A percentile compares a stretch with the other conserved stretches of the same genome.
Evolutionary conservation across 2,797 vertebrate genomes (phyloP).

Genomic region (Macrochelys suwanniensis): DNA sequence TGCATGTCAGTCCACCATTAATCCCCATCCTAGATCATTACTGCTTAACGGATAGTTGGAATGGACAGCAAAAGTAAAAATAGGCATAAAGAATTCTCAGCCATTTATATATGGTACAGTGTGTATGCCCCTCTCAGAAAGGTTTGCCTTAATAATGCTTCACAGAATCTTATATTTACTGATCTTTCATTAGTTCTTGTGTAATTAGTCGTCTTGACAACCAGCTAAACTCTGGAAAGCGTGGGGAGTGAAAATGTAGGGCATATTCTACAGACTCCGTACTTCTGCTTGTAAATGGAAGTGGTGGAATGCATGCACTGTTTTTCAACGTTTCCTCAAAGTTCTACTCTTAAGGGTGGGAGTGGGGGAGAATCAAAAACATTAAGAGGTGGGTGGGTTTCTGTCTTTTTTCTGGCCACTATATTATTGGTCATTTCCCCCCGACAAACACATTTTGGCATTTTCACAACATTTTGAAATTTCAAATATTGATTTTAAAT

Average conservation of each 20-base stretch:
- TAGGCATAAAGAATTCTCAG: not conserved
- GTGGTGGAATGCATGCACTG: not conserved
- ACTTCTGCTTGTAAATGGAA: rapidly evolving
- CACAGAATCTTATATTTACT: not conserved
- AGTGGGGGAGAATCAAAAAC: not conserved
- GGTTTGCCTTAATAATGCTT: not conserved
- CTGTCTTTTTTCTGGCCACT: constrained; percentile 36
- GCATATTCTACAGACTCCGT: not conserved
- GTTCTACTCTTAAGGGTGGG: not conserved
- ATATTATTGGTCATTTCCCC: not conserved
- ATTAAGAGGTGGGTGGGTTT: not conserved
- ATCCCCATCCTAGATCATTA: constrained; percentile 18
- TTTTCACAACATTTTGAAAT: constrained; percentile 14
- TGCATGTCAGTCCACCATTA: constrained; percentile 45
- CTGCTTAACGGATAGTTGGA: constrained; percentile 21
- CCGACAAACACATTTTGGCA: not conserved
- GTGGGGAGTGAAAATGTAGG: not conserved
- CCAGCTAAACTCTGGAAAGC: not conserved
- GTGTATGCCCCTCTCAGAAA: not conserved
- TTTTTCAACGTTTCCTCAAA: not conserved
- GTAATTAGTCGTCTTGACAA: not conserved
- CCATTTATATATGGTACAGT: not conserved
- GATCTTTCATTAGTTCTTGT: not conserved
- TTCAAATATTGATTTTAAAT: not conserved
- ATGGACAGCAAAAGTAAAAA: constrained; percentile 24